phyloP scores from a whole-genome alignment of 1,140 invertebrate species.

The Trypoxylus dichotomus region DNA sequence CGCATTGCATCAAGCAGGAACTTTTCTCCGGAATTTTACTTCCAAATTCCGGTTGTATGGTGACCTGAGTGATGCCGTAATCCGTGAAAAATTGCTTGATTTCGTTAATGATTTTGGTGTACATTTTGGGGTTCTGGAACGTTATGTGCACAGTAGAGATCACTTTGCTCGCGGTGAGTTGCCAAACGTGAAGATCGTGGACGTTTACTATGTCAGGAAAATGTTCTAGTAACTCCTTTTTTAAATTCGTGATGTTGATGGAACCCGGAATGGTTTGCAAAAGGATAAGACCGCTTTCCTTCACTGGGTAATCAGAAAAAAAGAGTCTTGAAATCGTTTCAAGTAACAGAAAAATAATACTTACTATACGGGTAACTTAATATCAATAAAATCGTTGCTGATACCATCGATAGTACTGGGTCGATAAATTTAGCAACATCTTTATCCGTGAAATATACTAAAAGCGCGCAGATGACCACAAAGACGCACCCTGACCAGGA shows the following conservation, averaged over 20 bases:
- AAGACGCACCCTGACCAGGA: constrained; percentile 62
- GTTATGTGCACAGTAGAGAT: constrained; percentile 76
- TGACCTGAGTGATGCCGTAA: constrained; percentile 75
- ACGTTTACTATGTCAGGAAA: constrained; percentile 81
- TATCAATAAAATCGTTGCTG: constrained; percentile 63
- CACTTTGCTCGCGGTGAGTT: constrained; percentile 69
- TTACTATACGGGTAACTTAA: constrained; percentile 76
- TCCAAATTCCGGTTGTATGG: constrained; percentile 78
- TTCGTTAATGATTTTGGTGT: constrained; percentile 63
- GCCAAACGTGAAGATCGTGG: constrained; percentile 83
- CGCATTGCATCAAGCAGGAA: constrained; percentile 50
- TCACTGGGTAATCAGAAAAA: constrained; percentile 60
- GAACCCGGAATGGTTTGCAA: constrained; percentile 80
- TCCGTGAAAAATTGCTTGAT: constrained; percentile 70
- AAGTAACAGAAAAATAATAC: constrained; percentile 48
- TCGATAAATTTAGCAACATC: constrained; percentile 71
- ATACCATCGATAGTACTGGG: constrained; percentile 69
- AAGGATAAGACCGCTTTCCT: constrained; percentile 75
- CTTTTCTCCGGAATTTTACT: constrained; percentile 40
- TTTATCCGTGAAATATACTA: constrained; percentile 65
- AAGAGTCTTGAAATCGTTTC: not conserved
- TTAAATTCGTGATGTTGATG: constrained; percentile 71
- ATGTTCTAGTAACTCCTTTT: constrained; percentile 63
- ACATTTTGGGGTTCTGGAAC: constrained; percentile 67
- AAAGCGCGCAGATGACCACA: constrained; percentile 66